Conservation (phyloP, 2,888 invertebrate genomes). For the Serripes groenlandicus region DNA sequence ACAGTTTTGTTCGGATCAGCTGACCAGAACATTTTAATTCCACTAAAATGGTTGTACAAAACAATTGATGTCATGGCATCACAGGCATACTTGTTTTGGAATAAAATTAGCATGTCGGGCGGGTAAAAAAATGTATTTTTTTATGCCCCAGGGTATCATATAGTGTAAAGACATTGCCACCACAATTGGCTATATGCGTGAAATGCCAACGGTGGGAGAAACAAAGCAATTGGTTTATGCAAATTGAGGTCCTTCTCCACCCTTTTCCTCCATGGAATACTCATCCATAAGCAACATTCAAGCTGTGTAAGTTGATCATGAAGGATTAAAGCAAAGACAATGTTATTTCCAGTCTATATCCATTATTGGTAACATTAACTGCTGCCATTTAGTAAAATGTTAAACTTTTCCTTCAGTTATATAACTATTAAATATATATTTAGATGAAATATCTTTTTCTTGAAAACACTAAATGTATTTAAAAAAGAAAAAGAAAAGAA, state of each 20-base stretch:
- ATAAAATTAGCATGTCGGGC: slow-evolving; percentile 23
- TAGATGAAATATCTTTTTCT: no score
- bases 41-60: slow-evolving; percentile 2
- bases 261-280: background rate
- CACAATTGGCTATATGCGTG: slow-evolving; percentile 24
- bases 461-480: no score
- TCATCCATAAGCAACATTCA: no score
- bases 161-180: slow-evolving; percentile 18
- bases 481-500: no score
- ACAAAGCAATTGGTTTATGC: slow-evolving; percentile 60
- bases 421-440: no score
- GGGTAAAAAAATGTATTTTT: no score
- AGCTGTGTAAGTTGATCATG: no score
- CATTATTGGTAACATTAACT: no score
- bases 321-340: no score
- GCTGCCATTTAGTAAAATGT: no score
- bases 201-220: slow-evolving; percentile 31
- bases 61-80: slow-evolving; percentile 13
- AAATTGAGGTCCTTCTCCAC: slow-evolving; percentile 28
- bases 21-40: background rate
- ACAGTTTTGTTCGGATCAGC: background rate
- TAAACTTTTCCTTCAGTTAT: no score
- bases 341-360: no score
- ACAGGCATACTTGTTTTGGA: slow-evolving; percentile 9
- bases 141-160: slow-evolving; percentile 34